Evolutionary conservation across 2,797 vertebrate species (phyloP).

Genomic region (Sphenopsis melanotis): DNA sequence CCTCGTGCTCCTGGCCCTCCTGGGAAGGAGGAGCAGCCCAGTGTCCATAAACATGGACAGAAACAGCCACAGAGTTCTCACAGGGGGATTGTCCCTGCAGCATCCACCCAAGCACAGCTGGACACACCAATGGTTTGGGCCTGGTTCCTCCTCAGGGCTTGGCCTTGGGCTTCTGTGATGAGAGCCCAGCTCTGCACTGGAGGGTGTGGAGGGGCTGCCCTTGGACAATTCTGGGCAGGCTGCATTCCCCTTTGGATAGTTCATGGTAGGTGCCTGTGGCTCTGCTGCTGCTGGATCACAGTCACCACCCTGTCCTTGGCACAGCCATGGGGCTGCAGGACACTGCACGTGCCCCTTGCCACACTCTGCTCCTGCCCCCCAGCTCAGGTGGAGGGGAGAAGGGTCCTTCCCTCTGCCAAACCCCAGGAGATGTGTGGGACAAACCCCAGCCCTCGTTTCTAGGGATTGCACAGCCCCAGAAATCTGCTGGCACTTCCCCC

Average conservation of each 20-base stretch:
- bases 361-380: background rate
- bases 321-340: background rate
- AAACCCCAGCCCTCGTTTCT: background rate
- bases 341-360: background rate
- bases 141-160: background rate
- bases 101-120: background rate
- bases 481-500: background rate
- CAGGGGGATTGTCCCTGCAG: accelerated
- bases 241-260: background rate
- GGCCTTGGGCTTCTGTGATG: background rate
- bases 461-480: background rate
- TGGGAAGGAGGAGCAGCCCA: background rate
- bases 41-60: background rate
- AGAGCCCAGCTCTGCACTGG: background rate
- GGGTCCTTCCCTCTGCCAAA: background rate
- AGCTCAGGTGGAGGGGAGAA: background rate
- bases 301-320: background rate
- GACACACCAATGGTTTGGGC: background rate
- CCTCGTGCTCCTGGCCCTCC: background rate
- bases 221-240: background rate
- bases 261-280: background rate
- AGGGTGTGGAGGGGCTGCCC: background rate
- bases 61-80: background rate
- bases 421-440: background rate
- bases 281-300: accelerated